phyloP scores from a whole-genome alignment of 2,113 vertebrate species.

The Echinops telfairi region DNA sequence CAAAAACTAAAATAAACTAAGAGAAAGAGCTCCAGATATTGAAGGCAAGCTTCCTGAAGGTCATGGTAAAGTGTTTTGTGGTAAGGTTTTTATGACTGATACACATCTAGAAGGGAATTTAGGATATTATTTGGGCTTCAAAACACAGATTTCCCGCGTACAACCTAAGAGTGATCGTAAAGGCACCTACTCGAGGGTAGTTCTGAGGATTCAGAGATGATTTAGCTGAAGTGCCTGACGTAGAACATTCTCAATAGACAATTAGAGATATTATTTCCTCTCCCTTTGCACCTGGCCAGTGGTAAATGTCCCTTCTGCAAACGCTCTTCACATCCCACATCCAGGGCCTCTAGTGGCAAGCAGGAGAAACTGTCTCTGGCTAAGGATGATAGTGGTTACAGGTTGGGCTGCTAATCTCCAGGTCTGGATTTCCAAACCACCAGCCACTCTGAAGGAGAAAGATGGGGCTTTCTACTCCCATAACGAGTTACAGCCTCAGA shows the following conservation, averaged over 20 bases:
- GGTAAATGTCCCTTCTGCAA: neutral
- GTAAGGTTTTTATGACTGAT: neutral
- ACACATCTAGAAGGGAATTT: neutral
- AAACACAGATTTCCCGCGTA: neutral
- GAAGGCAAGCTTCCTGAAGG: neutral
- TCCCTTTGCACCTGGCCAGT: neutral
- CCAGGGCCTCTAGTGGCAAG: neutral
- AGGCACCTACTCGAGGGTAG: too few species aligned
- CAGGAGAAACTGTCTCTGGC: neutral
- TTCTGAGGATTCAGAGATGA: neutral
- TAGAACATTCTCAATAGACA: neutral
- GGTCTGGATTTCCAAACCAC: too few species aligned
- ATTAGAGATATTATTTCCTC: neutral
- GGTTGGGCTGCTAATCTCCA: too few species aligned
- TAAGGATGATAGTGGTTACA: too few species aligned
- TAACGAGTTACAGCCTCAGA: too few species aligned
- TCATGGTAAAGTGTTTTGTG: neutral
- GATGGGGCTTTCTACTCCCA: too few species aligned
- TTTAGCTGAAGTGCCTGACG: neutral
- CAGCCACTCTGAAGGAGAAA: too few species aligned
- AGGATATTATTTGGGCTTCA: neutral
- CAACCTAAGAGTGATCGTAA: neutral
- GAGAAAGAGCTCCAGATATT: fast-evolving
- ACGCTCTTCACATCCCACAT: neutral
- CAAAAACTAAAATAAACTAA: neutral